Base-by-base conservation (phyloP, 2,797 vertebrate species). In the Chaetophractus vellerosus region DNA sequence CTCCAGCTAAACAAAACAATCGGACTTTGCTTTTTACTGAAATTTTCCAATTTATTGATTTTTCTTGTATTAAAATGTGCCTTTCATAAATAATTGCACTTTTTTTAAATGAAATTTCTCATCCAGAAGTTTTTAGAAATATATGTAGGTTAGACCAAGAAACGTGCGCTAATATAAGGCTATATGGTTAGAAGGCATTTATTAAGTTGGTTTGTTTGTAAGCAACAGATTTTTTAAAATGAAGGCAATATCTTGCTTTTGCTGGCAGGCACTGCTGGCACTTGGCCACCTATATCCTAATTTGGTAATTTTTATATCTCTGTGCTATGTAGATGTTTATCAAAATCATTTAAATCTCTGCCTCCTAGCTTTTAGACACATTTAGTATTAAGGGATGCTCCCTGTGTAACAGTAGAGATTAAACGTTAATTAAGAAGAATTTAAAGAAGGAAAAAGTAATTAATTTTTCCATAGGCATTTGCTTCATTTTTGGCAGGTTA, bases 401-500 rank as follows among this genome's bases (percentile, higher is more conserved):
- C 93, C 93, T 93, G 90, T 96, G 88, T 98, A 98, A 97, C 94
- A 96, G 91, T 96, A 98, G 84, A 97, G 96, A 98, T 98, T 98
- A 98, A 98, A 98, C 97, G 93, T 98, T 98, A 98, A 98, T 98
- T 98, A 98, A 97, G 94, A 98, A 97, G 95, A 98, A 96, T 92
- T 95, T 97, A 96, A 97, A 98, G 91, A 84, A 94, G 72, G 94
- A 97, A 74, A 96, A 98, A 91, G 83, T 95, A 97, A 98, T 98
- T 97, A 97, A 68, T 97, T 97, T 92, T 97, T 97, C 72, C 66
- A 94, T 95, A 95, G 94, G 92, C 74, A 96, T 95, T 97, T 96
- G 92, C 96, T 98, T 97, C 94, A 94, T 96, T 98, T 96, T 96
- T 97, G 96, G 45, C 97, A 97, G 66, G 66, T 90, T 97, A 97